Percentiles rank a stretch among this genome's conserved stretches.
phyloP scores from a whole-genome alignment of 2,113 vertebrate genomes.

The Sylvietta virens region DNA sequence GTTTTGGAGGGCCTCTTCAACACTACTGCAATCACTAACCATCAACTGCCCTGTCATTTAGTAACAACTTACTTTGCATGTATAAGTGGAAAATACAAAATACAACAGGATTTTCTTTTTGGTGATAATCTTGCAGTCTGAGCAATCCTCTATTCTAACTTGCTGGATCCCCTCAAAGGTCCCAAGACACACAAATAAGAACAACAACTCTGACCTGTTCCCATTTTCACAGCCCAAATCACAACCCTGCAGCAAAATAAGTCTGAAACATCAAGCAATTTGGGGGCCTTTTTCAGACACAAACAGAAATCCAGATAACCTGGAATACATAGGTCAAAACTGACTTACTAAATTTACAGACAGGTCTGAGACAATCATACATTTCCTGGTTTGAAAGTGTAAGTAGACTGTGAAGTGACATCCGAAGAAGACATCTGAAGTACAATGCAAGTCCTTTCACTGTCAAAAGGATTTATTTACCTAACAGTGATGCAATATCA shows the following conservation, averaged over 20 bases:
- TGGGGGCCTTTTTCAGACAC: not conserved
- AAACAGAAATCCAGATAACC: not conserved
- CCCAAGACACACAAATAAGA: not conserved
- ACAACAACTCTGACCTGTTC: not conserved
- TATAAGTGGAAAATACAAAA: not conserved
- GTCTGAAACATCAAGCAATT: not conserved
- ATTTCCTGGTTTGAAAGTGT: not conserved
- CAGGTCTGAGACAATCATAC: not conserved
- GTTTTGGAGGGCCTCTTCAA: not conserved
- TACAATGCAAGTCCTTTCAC: not conserved
- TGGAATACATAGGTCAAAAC: not conserved
- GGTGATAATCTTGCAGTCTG: not conserved
- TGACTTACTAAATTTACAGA: not conserved
- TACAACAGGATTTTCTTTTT: not conserved
- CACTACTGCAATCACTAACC: not conserved
- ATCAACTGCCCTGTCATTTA: not conserved
- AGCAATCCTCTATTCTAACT: not conserved
- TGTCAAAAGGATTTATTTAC: not conserved
- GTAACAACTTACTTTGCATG: not conserved
- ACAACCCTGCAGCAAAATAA: not conserved
- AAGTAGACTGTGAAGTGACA: not conserved
- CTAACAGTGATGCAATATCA: not conserved
- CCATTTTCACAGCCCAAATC: not conserved
- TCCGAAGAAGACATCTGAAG: not conserved
- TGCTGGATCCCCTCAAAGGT: not conserved